Evolutionary conservation across 2,113 vertebrate species (phyloP), one percentile per base, ranked within the genome.

Genomic region (Heliornis fulica): DNA sequence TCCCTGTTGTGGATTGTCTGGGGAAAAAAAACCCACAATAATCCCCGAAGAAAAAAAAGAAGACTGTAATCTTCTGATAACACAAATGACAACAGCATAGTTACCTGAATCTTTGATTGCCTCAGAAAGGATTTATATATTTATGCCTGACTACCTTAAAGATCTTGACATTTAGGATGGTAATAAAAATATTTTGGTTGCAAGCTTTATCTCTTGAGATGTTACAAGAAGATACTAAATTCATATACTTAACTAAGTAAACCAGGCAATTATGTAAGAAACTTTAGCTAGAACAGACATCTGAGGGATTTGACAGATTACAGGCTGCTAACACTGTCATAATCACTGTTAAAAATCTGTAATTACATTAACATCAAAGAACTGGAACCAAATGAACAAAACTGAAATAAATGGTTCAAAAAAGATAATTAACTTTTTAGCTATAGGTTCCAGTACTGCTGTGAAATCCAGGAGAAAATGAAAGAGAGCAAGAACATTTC

Each of bases 251-350:
- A 90, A 69, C 31, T 54, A 68, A 75, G 38, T 41, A 78, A 89
- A 59, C 6, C 22, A 92, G 68, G 54, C 11, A 72, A 70, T 94
- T 86, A 61, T 72, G 34, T 59, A 79, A 61, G 69, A 90, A 94
- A 89, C 6, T 15, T 87, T 59, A 74, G 26, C 32, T 92, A 46
- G 72, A 83, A 61, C 41, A 92, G 75, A 41, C 11, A 91, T 80
- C 63, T 32, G 60, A 87, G 74, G 64, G 85, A 96, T 94, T 80
- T 93, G 75, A 79, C 50, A 95, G 90, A 88, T 96, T 96, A 96
- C 54, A 86, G 70, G 34, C 79, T 94, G 72, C 29, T 94, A 89
- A 94, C 54, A 83, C 36, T 54, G 45, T 77, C 75, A 74, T 65
- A 91, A 91, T 88, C 48, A 68, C 64, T 91, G 51, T 83, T 92